phyloP scores from a whole-genome alignment of 2,888 invertebrate genomes.

The Ochlodes sylvanus region DNA sequence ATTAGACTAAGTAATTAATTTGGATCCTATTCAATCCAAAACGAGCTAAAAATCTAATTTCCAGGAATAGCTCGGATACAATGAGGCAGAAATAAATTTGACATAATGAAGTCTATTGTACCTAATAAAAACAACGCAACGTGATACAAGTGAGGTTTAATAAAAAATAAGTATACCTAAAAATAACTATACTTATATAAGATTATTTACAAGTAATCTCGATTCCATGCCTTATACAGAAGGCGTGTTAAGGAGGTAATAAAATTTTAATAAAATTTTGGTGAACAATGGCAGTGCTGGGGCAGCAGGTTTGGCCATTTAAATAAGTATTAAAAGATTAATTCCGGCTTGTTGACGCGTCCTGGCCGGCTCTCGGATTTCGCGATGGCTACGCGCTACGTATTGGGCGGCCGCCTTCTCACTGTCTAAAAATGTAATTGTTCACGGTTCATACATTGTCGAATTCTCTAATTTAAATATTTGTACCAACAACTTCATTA shows the following conservation, averaged over 20 bases:
- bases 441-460: conserved; percentile 60
- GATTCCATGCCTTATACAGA: conserved; percentile 31
- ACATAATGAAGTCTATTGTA: neutral
- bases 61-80: neutral
- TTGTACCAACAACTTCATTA: neutral
- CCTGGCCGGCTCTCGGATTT: conserved; percentile 76
- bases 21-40: conserved; percentile 16
- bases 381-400: conserved; percentile 53
- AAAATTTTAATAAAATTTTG: conserved; percentile 55
- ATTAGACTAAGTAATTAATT: conserved; percentile 32
- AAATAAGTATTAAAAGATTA: conserved; percentile 80
- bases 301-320: conserved; percentile 61
- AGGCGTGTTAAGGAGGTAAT: conserved; percentile 41
- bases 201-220: conserved; percentile 34
- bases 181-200: too few relatives aligned
- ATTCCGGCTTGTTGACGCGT: conserved; percentile 80
- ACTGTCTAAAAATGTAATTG: conserved; percentile 62
- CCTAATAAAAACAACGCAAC: neutral
- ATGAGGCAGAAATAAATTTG: conserved; percentile 1
- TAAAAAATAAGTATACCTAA: conserved; percentile 32
- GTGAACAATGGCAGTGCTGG: conserved; percentile 73
- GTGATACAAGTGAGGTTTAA: conserved; percentile 19
- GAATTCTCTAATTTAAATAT: conserved; percentile 46
- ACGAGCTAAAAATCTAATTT: neutral
- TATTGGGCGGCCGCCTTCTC: conserved; percentile 56